Percentiles rank a stretch among this genome's conserved stretches.
phyloP scores from a whole-genome alignment of 1,140 invertebrate species.

The Drosophila tani region DNA sequence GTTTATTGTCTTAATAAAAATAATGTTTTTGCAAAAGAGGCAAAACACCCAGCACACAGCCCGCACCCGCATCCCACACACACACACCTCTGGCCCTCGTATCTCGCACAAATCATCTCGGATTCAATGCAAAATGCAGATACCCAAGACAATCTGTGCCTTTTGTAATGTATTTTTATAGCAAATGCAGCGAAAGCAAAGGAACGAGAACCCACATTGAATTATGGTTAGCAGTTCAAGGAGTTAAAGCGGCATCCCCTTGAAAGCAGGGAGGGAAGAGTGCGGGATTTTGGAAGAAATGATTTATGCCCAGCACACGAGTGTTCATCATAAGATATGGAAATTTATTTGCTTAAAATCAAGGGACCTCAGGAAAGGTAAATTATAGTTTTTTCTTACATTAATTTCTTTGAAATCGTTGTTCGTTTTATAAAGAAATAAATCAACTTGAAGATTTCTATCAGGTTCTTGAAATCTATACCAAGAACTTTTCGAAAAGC shows the following conservation, averaged over 20 bases:
- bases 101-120: constrained; percentile 40
- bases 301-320: constrained; percentile 22
- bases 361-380: not conserved
- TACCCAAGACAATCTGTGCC: constrained; percentile 45
- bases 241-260: constrained; percentile 34
- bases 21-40: constrained; percentile 62
- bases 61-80: not conserved
- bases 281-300: not conserved
- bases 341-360: constrained; percentile 2
- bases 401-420: too few relatives aligned
- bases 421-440: not conserved
- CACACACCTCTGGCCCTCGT: not conserved
- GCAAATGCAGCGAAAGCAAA: constrained; percentile 37
- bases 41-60: constrained; percentile 29
- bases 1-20: constrained; percentile 82
- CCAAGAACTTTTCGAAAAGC: not conserved
- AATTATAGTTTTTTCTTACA: not conserved
- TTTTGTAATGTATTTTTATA: constrained; percentile 46
- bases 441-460: not conserved
- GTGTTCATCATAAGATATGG: constrained; percentile 1
- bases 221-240: constrained; percentile 42
- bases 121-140: constrained; percentile 50
- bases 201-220: constrained; percentile 14
- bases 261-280: not conserved
- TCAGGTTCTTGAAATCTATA: not conserved